Evolutionary conservation across 2,113 vertebrate species (phyloP).

Genomic region (Phalacrocorax carbo): DNA sequence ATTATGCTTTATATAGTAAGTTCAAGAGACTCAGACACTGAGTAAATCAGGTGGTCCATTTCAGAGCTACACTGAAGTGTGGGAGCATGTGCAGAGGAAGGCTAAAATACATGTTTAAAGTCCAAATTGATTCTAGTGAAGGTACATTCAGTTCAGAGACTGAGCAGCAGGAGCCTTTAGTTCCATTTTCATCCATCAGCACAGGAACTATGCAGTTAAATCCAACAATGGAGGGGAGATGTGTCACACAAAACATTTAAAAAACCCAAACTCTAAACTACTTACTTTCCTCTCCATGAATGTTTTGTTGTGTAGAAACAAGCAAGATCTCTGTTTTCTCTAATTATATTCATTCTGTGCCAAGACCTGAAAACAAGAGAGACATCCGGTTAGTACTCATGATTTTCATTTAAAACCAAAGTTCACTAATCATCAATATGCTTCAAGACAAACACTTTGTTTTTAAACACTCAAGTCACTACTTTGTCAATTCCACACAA

Average conservation of each 20-base stretch:
- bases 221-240: neutral
- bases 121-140: neutral
- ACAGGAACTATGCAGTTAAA: neutral
- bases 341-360: slow-evolving; percentile 97
- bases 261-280: neutral
- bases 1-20: neutral
- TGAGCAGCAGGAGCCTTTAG: neutral
- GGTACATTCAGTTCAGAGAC: neutral
- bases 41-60: neutral
- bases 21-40: neutral
- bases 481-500: neutral
- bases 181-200: neutral
- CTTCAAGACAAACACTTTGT: neutral
- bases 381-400: slow-evolving; percentile 5
- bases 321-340: slow-evolving; percentile 98
- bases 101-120: neutral
- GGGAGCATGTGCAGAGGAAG: neutral
- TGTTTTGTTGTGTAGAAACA: slow-evolving; percentile 99
- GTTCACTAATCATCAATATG: neutral
- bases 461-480: neutral
- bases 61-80: neutral
- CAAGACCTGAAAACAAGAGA: slow-evolving; percentile 79
- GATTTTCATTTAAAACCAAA: slow-evolving; percentile 10
- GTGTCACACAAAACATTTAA: neutral
- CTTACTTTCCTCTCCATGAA: slow-evolving; percentile 99